A percentile compares a stretch with the other conserved stretches of the same genome.
Evolutionary conservation across 2,113 vertebrate genomes (phyloP).

Genomic region (Mastomys natalensis): DNA sequence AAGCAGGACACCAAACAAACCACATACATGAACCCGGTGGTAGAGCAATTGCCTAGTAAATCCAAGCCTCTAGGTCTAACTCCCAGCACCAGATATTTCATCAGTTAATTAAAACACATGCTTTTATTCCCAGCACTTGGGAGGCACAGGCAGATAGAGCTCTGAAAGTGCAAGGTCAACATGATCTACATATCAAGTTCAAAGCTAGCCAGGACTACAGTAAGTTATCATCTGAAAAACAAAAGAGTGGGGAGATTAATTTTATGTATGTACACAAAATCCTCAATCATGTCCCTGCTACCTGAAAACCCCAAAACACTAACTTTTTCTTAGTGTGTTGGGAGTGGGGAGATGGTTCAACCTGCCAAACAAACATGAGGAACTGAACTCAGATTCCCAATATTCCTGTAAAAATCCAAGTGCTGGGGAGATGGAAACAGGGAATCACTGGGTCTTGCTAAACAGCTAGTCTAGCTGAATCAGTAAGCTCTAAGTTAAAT

Average conservation of each 20-base stretch:
- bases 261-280: background rate
- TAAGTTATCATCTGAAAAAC: background rate
- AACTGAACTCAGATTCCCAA: background rate
- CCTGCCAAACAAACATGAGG: background rate
- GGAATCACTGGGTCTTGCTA: background rate
- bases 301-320: conserved; percentile 24
- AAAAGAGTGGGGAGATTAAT: background rate
- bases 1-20: background rate
- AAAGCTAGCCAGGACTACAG: background rate
- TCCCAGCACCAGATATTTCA: background rate
- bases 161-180: background rate
- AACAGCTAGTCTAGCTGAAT: background rate
- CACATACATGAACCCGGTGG: background rate
- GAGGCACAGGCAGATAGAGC: background rate
- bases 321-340: background rate
- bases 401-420: background rate
- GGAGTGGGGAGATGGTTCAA: background rate
- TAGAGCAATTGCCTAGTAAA: background rate
- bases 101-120: background rate
- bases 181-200: background rate
- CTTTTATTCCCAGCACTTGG: background rate
- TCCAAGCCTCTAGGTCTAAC: background rate
- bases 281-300: background rate
- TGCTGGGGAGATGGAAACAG: background rate
- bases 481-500: background rate